Percentiles rank a stretch among this genome's conserved stretches.
Conservation (phyloP, 1,140 invertebrate genomes). For the Pseudomyrmex sp. region DNA sequence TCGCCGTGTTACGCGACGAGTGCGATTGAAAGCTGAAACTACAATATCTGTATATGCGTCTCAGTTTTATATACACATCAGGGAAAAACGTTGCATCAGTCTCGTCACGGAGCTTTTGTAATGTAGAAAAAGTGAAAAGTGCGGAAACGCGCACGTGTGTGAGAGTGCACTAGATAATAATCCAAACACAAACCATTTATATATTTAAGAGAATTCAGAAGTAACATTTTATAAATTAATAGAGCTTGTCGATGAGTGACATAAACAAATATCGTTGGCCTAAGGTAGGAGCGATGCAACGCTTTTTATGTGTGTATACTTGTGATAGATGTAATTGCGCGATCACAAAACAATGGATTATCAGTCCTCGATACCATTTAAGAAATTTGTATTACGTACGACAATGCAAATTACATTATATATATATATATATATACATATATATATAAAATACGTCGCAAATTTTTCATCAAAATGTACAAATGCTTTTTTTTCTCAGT, state of each 20-base stretch:
- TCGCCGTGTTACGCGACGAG: slow-evolving; percentile 26
- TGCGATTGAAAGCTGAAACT: not conserved
- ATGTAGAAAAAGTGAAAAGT: slow-evolving; percentile 5
- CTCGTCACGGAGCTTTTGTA: slow-evolving; percentile 46
- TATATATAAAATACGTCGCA: slow-evolving; percentile 3
- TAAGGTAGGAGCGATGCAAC: slow-evolving; percentile 49
- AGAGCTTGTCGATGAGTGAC: slow-evolving; percentile 47
- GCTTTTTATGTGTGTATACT: slow-evolving; percentile 41
- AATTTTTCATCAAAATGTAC: slow-evolving; percentile 59
- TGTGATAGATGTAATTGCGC: slow-evolving; percentile 40
- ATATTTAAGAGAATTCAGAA: slow-evolving; percentile 6
- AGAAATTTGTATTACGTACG: slow-evolving; percentile 27
- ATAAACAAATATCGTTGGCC: slow-evolving; percentile 58
- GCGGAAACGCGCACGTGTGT: slow-evolving; percentile 1
- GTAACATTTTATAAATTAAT: slow-evolving; percentile 57
- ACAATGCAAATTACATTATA: slow-evolving; percentile 29
- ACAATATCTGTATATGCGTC: slow-evolving; percentile 10
- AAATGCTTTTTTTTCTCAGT: slow-evolving; percentile 17
- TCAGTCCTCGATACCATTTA: slow-evolving; percentile 2
- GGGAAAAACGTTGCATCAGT: slow-evolving; percentile 48
- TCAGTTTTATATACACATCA: slow-evolving; percentile 36
- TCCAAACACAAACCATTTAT: slow-evolving; percentile 44
- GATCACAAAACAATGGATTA: slow-evolving; percentile 3
- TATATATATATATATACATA: not conserved
- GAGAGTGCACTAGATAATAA: slow-evolving; percentile 57